Percentiles rank a stretch among this genome's conserved stretches.
phyloP scores from a whole-genome alignment of 2,888 invertebrate species.

The Heliconius ismenius region DNA sequence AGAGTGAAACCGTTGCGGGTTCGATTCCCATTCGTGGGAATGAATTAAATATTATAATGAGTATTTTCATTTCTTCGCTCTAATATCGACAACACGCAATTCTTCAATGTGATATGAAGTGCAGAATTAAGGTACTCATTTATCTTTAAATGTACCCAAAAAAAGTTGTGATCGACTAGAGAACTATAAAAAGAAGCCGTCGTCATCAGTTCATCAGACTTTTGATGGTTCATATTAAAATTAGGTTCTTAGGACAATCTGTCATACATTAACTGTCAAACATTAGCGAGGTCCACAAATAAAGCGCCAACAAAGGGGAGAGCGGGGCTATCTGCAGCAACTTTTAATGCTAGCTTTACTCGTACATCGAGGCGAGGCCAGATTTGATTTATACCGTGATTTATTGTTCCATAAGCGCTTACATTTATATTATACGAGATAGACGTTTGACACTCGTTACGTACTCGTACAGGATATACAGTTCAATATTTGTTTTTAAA shows the following conservation, averaged over 20 bases:
- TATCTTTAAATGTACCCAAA: too few relatives aligned
- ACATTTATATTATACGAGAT: conserved; percentile 35
- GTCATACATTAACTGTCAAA: conserved; percentile 52
- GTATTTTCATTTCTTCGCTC: too few relatives aligned
- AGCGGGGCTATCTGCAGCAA: conserved; percentile 56
- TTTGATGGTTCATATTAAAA: not conserved
- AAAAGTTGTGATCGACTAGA: too few relatives aligned
- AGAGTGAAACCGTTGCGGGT: too few relatives aligned
- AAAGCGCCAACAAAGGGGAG: conserved; percentile 71
- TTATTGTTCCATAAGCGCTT: conserved; percentile 51
- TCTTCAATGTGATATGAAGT: too few relatives aligned
- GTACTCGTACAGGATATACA: not conserved
- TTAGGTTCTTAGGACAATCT: conserved; percentile 9
- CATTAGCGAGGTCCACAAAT: conserved; percentile 54
- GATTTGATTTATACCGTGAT: conserved; percentile 53
- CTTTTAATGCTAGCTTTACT: conserved; percentile 57
- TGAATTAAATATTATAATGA: too few relatives aligned
- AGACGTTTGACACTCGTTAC: conserved; percentile 22
- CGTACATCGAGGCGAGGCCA: conserved; percentile 41
- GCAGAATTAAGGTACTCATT: too few relatives aligned
- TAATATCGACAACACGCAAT: too few relatives aligned
- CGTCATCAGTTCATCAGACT: not conserved
- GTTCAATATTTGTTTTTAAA: conserved; percentile 14
- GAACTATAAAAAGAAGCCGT: not conserved
- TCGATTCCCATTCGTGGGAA: too few relatives aligned